These are phyloP conservation scores for Rana temporaria DNA, from an alignment of 2,113 vertebrate genomes.

Conservation along the genomic window DNA sequence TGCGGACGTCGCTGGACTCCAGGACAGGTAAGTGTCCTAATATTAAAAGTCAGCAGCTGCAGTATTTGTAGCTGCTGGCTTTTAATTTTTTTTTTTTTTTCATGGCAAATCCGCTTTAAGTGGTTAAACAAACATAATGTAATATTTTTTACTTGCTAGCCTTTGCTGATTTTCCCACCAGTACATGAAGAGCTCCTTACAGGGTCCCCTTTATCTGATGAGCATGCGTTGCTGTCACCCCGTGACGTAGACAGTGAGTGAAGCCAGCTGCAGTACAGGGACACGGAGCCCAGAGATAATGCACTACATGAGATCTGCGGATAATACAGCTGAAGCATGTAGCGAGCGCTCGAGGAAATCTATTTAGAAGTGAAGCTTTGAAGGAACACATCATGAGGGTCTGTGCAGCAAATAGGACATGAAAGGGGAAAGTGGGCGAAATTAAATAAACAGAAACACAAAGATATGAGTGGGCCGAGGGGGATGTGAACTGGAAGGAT, in stretches of 20 bases:
- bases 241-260: slow-evolving; percentile 9
- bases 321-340: slow-evolving; percentile 20
- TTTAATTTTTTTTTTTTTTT: too few species aligned
- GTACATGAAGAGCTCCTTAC: neutral
- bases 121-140: too few species aligned
- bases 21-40: too few species aligned
- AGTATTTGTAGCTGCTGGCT: too few species aligned
- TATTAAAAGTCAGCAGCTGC: too few species aligned
- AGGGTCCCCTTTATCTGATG: neutral
- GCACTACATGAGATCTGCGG: slow-evolving; percentile 11
- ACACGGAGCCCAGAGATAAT: neutral
- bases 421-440: neutral
- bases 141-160: too few species aligned
- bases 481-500: neutral
- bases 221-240: neutral
- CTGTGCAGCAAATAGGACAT: slow-evolving; percentile 1
- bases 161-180: too few species aligned
- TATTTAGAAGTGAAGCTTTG: slow-evolving; percentile 15
- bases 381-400: slow-evolving; percentile 30
- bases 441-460: slow-evolving; percentile 27
- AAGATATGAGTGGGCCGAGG: neutral
- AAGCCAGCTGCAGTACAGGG: slow-evolving; percentile 25
- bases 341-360: neutral
- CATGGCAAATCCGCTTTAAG: too few species aligned
- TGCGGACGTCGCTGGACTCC: too few species aligned